These are phyloP conservation scores for Corythaixoides concolor DNA, from an alignment of 2,113 vertebrate species.

Conservation along the genomic window DNA sequence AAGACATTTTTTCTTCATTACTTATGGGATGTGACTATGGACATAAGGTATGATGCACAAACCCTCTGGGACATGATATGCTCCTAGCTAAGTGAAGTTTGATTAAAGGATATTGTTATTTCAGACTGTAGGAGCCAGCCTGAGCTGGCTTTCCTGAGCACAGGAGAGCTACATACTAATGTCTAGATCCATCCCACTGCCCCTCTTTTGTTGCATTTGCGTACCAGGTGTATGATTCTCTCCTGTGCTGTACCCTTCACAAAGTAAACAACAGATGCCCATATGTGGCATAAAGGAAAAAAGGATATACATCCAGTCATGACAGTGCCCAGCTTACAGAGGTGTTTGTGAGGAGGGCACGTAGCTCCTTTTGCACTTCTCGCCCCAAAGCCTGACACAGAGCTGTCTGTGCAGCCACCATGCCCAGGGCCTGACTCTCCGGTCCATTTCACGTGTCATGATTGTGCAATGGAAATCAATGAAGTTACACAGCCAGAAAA, in stretches of 20 bases:
- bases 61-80: neutral
- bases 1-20: neutral
- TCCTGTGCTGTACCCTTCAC: neutral
- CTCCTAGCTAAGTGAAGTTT: neutral
- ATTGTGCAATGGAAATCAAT: conserved; percentile 9
- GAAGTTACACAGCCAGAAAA: conserved; percentile 34
- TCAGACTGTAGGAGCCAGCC: neutral
- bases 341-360: neutral
- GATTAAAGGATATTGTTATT: neutral
- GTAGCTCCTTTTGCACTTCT: fast-evolving
- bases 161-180: fast-evolving
- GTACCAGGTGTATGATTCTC: neutral
- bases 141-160: neutral
- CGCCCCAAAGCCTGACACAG: fast-evolving
- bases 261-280: neutral
- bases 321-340: neutral
- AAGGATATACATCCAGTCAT: neutral
- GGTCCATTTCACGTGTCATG: neutral
- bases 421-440: neutral
- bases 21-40: neutral
- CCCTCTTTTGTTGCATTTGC: neutral
- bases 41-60: neutral
- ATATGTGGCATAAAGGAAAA: fast-evolving
- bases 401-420: neutral
- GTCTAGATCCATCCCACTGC: neutral